Base-by-base conservation (phyloP, 2,888 invertebrate species). In the Nephrotoma flavescens region DNA sequence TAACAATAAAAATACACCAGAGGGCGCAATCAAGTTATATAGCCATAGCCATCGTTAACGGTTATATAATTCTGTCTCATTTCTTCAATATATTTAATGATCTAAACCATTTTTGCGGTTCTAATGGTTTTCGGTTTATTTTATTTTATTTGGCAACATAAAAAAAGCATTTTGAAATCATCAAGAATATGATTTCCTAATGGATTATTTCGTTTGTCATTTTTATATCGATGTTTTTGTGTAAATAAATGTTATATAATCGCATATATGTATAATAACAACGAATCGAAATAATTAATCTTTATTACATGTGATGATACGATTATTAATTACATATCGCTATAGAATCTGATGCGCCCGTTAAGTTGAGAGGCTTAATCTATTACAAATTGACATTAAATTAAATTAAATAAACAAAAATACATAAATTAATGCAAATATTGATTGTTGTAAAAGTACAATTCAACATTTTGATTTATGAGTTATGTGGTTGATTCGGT, bases 11-110 rank as follows among this genome's bases (percentile, higher is more conserved):
- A 85, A 85, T 85, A 85, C 44, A 42, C 85, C 44, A 85, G 85
- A 85, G 85, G 85, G 85, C 85, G 85, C 85, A 85, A 85, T 85
- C 85, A 85, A 44, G 85, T 85, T 85, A 85, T 71, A 71, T 71
- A 71, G 71, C 31, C 71, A 31, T 85, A 85, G 85, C 45, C 85
- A 85, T 85, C 85, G 85, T 85, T 85, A 85, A 85, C 85, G 85
- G 85, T 85, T 84, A 42, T 84, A 84, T 84, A 42, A 85, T 85
- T 42, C 44, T 44, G 42, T 85, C 44, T 85, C 85, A 85, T 85
- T 85, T 84, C 42, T 84, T 84, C 41, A 42, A 84, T 84, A 84
- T 84, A 84, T 42, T 42, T 84, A 42, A 84, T 84, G 84, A 84
- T 84, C 84, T 42, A 42, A 84, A 84, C 84, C 84, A 84, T 84